A percentile compares a stretch with the other conserved stretches of the same genome.
phyloP scores from a whole-genome alignment of 2,888 invertebrate genomes.

The Scaptomyza reducta region DNA sequence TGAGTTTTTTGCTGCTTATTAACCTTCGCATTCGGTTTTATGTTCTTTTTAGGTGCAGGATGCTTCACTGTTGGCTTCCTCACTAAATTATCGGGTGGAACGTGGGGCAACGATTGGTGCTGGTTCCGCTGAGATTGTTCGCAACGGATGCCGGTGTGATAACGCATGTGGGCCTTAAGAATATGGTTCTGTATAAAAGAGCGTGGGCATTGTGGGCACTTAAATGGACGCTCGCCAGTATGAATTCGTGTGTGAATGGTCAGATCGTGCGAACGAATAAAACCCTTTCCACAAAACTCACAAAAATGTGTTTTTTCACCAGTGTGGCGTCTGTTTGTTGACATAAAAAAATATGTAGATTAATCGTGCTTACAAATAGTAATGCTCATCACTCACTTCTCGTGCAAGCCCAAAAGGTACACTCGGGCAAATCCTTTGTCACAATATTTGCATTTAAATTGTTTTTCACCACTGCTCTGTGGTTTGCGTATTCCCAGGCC shows the following conservation, averaged over 20 bases:
- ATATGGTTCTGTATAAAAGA: slow-evolving; percentile 84
- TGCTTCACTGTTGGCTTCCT: slow-evolving; percentile 1
- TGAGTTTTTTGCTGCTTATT: background rate
- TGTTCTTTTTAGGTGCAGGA: slow-evolving; percentile 2
- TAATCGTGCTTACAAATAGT: slow-evolving; percentile 3
- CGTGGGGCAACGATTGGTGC: slow-evolving; percentile 84
- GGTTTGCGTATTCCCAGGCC: slow-evolving; percentile 85
- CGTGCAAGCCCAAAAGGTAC: slow-evolving; percentile 86
- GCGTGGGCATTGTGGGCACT: slow-evolving; percentile 85
- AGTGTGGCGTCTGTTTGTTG: slow-evolving; percentile 70
- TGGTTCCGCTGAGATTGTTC: slow-evolving; percentile 85
- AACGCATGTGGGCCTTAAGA: slow-evolving; percentile 85
- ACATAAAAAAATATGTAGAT: slow-evolving; percentile 2
- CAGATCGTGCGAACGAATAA: slow-evolving; percentile 85
- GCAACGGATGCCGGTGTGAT: slow-evolving; percentile 85
- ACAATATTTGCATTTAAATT: slow-evolving; percentile 86
- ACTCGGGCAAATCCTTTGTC: slow-evolving; percentile 85
- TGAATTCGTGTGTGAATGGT: slow-evolving; percentile 86
- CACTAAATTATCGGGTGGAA: slow-evolving; percentile 7
- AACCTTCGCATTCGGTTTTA: background rate
- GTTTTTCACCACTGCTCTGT: slow-evolving; percentile 85
- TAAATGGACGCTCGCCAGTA: slow-evolving; percentile 85
- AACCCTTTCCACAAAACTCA: slow-evolving; percentile 82
- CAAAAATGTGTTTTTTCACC: slow-evolving; percentile 86
- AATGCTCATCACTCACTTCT: slow-evolving; percentile 81